Evolutionary conservation across 2,888 invertebrate species (phyloP).

Genomic region (Byasa hedistus): DNA sequence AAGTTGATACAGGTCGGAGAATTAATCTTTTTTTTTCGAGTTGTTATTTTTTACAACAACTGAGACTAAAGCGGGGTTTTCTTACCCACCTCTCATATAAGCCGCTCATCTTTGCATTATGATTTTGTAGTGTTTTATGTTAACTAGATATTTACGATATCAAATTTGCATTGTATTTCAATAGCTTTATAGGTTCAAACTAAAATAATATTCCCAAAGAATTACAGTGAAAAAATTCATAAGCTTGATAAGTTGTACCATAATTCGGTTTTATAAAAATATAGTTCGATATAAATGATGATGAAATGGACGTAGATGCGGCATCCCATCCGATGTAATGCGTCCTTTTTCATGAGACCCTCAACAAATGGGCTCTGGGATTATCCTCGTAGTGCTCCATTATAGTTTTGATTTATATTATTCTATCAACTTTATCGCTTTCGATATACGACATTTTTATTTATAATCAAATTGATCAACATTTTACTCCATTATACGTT

Average conservation of each 20-base stretch:
- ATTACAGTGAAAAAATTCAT: no score
- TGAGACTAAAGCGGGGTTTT: no score
- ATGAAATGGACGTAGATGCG: slow-evolving; percentile 9
- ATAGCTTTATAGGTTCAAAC: no score
- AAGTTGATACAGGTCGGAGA: no score
- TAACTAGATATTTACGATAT: no score
- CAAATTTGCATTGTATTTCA: no score
- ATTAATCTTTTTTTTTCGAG: no score
- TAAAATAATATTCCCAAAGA: no score
- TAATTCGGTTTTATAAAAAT: background rate
- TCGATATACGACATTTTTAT: background rate
- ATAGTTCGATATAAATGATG: slow-evolving; percentile 7
- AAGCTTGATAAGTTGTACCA: background rate
- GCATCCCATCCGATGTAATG: slow-evolving; percentile 17
- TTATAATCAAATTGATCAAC: background rate
- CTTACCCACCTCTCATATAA: no score
- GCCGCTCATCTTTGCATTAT: no score
- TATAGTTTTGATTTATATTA: slow-evolving; percentile 21
- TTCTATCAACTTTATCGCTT: background rate
- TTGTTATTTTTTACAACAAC: no score
- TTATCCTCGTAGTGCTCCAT: slow-evolving; percentile 44
- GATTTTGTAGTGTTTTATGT: no score
- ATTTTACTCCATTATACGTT: background rate
- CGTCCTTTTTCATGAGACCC: slow-evolving; percentile 40
- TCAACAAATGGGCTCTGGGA: slow-evolving; percentile 66